phyloP scores from a whole-genome alignment of 1,140 invertebrate genomes.

The Maniola jurtina region DNA sequence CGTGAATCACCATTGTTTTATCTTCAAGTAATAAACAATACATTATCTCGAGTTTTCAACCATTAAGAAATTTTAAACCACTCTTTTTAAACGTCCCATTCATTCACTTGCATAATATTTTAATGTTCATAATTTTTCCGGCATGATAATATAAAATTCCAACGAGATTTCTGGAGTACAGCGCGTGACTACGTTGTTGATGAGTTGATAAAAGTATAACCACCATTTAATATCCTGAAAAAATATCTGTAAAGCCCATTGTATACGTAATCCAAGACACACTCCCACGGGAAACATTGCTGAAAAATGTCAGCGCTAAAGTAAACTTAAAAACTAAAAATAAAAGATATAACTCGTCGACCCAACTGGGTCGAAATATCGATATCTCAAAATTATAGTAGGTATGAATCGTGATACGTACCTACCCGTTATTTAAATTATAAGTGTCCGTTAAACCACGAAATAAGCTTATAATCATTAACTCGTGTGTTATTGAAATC shows the following conservation, averaged over 20 bases:
- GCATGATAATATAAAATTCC: constrained; percentile 21
- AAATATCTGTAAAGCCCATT: constrained; percentile 7
- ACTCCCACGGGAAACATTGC: neutral
- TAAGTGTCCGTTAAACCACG: too few relatives aligned
- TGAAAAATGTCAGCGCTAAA: too few relatives aligned
- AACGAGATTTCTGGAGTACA: constrained; percentile 21
- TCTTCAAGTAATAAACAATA: neutral
- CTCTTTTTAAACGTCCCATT: neutral
- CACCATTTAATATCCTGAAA: constrained; percentile 32
- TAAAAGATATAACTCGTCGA: too few relatives aligned
- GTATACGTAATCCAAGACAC: neutral
- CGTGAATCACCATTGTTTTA: too few relatives aligned
- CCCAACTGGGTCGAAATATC: too few relatives aligned
- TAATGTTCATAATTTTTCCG: constrained; percentile 1
- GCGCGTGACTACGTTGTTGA: constrained; percentile 37
- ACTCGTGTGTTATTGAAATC: too few relatives aligned
- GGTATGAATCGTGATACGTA: too few relatives aligned
- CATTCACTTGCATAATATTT: neutral
- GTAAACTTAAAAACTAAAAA: too few relatives aligned
- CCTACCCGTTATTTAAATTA: too few relatives aligned
- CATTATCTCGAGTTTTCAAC: neutral
- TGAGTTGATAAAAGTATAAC: constrained; percentile 35
- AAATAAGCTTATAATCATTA: too few relatives aligned
- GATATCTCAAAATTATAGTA: too few relatives aligned
- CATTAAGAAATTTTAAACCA: neutral